A percentile compares a stretch with the other conserved stretches of the same genome.
Evolutionary conservation across 2,888 invertebrate species (phyloP).

Genomic region (Leucozona laternaria): DNA sequence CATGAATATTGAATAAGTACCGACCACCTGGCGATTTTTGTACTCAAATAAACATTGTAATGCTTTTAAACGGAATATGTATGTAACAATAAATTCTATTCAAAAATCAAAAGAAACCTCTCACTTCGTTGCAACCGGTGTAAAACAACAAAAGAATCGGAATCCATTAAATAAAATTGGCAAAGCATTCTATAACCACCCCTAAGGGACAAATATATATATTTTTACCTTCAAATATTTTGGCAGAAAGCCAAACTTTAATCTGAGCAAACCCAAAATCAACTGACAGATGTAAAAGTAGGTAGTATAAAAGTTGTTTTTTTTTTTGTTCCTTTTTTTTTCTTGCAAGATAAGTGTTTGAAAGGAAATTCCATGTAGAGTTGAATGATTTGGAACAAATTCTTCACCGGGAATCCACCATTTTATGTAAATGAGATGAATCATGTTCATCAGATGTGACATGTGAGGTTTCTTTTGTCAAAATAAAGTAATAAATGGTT

Average conservation of each 20-base stretch:
- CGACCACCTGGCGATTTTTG: neutral
- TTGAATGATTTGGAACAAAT: constrained; percentile 36
- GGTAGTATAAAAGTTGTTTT: neutral
- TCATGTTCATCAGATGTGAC: neutral
- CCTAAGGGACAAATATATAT: neutral
- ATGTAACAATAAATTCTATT: neutral
- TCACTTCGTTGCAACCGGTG: neutral
- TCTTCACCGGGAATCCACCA: constrained; percentile 7
- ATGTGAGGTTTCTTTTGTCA: neutral
- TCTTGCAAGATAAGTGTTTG: constrained; percentile 28
- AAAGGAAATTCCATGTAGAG: constrained; percentile 27
- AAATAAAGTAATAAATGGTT: neutral
- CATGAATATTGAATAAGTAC: neutral
- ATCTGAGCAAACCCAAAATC: constrained; percentile 6
- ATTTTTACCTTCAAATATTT: constrained; percentile 9
- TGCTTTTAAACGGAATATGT: neutral
- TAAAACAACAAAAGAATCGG: constrained; percentile 1
- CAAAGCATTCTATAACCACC: neutral
- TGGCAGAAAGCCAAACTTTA: constrained; percentile 11
- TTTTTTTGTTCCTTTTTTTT: neutral
- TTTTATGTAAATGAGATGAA: neutral
- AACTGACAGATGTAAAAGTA: constrained; percentile 15
- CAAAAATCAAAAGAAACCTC: constrained; percentile 7
- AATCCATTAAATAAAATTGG: constrained; percentile 16
- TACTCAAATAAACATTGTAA: neutral